Evolutionary conservation across 2,797 vertebrate genomes (phyloP).

Genomic region (Pygocentrus nattereri): DNA sequence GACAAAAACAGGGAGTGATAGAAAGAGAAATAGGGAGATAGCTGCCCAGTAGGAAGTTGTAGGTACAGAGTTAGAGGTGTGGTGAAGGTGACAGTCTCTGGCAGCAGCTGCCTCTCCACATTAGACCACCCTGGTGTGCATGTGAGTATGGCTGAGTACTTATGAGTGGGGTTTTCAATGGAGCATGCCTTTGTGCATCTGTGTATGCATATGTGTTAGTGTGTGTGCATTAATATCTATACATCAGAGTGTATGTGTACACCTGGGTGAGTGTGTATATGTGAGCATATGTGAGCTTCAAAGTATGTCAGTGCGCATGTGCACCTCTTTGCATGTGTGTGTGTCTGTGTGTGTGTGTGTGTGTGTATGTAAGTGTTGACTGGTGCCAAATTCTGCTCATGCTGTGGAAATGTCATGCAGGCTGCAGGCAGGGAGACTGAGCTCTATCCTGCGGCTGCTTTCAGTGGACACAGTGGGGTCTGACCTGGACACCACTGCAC

Average conservation of each 20-base stretch:
- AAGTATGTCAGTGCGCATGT: too few species aligned
- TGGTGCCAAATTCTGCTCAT: constrained; percentile 59
- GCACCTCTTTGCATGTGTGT: not conserved
- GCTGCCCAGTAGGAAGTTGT: constrained; percentile 26
- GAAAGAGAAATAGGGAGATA: not conserved
- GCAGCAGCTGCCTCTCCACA: constrained; percentile 76
- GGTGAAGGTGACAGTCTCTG: constrained; percentile 75
- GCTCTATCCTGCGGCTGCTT: constrained; percentile 65
- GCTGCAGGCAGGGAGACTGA: constrained; percentile 72
- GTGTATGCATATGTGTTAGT: not conserved
- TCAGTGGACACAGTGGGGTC: constrained; percentile 65
- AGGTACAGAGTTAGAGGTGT: constrained; percentile 34
- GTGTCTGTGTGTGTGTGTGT: constrained; percentile 22
- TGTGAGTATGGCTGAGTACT: constrained; percentile 49
- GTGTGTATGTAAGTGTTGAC: constrained; percentile 18
- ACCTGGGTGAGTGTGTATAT: not conserved
- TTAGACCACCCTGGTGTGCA: constrained; percentile 54
- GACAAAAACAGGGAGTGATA: not conserved
- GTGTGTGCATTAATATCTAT: too few species aligned
- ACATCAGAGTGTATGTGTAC: constrained; percentile 17
- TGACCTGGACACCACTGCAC: constrained; percentile 50
- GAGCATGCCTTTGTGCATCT: not conserved
- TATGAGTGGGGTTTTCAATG: constrained; percentile 60
- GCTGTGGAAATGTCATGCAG: constrained; percentile 80
- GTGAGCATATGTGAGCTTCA: too few species aligned